Base-by-base conservation (phyloP, 1,140 invertebrate genomes). In the Pseudomyrmex flavicornis region DNA sequence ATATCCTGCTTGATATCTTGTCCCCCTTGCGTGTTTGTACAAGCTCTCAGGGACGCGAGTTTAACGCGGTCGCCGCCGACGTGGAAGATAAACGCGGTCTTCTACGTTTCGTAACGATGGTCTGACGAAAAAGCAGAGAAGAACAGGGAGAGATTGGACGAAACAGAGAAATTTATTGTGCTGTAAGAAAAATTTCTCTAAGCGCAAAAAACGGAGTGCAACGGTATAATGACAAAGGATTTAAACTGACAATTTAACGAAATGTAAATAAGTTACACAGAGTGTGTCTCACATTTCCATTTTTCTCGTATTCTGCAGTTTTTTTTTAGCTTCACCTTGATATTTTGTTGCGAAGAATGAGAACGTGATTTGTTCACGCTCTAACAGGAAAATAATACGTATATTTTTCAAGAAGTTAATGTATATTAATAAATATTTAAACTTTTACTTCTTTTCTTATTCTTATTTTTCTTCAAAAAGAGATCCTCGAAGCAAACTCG, bases 1-100 rank as follows among this genome's bases (percentile, higher is more conserved):
- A 86, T 82, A 87, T 87, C 54, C 80, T 54, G 52, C 17, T 44
- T 83, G 79, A 83, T 86, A 87, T 83, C 85, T 83, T 68, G 86
- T 44, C 35, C 66, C 62, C 56, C 72, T 72, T 13, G 66, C 61
- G 15, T 86, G 66, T 77, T 86, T 83, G 54, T 59, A 83, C 52
- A 75, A 80, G 66, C 76, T 80, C 66, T 80, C 76, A 80, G 76
- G 66, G 76, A 80, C 63, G 76, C 76, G 76, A 80, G 76, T 80
- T 80, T 80, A 80, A 80, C 76, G 76, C 66, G 76, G 76, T 80
- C 76, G 56, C 56, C 54, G 66, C 3, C 76, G 66, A 80, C 76
- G 66, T 35, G 66, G 68, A 72, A 80, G 76, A 80, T 70, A 80
- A 80, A 80, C 66, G 76, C 66, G 76, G 66, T 80, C 76, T 72